A percentile compares a stretch with the other conserved stretches of the same genome.
phyloP scores from a whole-genome alignment of 2,797 vertebrate species.

The Podarcis lilfordi region DNA sequence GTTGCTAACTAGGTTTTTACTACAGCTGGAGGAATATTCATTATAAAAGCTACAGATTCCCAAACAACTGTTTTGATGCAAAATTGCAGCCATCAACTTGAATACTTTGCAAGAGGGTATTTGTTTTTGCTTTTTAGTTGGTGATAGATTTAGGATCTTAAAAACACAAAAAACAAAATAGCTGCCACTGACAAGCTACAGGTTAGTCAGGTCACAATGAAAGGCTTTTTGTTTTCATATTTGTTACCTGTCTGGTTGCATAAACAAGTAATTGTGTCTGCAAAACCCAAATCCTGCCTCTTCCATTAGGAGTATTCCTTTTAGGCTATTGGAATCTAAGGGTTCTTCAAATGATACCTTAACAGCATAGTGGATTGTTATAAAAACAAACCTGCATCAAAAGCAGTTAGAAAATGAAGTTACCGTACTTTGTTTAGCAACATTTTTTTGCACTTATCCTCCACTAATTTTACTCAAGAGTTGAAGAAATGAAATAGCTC shows the following conservation, averaged over 20 bases:
- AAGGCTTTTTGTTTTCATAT: background rate
- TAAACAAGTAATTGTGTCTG: background rate
- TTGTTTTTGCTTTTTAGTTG: background rate
- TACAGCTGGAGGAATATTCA: background rate
- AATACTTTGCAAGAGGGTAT: background rate
- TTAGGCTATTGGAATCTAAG: background rate
- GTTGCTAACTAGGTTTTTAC: background rate
- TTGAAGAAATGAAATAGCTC: slow-evolving; percentile 24
- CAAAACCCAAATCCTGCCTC: background rate
- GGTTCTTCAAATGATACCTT: background rate
- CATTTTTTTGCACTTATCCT: background rate
- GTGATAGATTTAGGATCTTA: background rate
- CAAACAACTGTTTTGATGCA: background rate
- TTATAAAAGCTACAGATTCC: background rate
- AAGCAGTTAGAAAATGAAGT: background rate
- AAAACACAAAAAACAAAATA: background rate
- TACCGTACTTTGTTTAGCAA: background rate
- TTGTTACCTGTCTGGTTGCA: background rate
- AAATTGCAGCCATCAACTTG: background rate
- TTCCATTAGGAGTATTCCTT: no score
- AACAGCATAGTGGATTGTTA: no score
- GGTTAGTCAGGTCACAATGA: background rate
- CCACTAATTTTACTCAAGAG: background rate
- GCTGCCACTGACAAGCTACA: background rate
- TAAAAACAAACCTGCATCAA: no score